Base-by-base conservation (phyloP, 2,888 invertebrate genomes). In the Falcaria lacertinaria region DNA sequence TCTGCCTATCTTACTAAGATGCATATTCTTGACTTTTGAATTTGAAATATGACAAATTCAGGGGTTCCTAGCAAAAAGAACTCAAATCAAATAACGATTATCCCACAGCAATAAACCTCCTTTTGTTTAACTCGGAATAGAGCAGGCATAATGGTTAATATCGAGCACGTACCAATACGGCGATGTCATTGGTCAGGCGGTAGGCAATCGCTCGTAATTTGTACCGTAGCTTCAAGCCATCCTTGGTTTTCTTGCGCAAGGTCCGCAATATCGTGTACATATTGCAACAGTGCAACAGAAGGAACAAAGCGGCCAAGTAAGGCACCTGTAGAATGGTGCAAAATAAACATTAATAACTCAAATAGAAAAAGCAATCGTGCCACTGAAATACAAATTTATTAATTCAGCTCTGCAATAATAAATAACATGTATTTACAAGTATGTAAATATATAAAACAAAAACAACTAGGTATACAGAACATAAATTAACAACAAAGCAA, bases 211-310 rank as follows among this genome's bases (percentile, higher is more conserved):
- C 90, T 53, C 90, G 88, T 56, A 92, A 79, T 60, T 91, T 90
- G 82, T 92, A 92, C 32, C 90, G 89, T 50, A 92, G 90, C 76
- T 91, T 91, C 71, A 90, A 78, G 44, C 90, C 84, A 55, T 90
- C 89, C 52, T 89, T 83, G 43, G 90, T 90, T 89, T 98, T 98
- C 84, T 96, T 96, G 52, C 95, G 95, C 69, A 98, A 93, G 19
- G 97, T 96, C 87, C 94, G 90, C 52, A 95, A 90, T 16, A 97
- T 96, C 33, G 98, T 98, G 45, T 93, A 91, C 52, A 93, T 93
- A 87, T 99, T 99, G 57, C 98, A 97, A 66, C 94, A 86, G 86
- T 97, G 97, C 54, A 99, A 91, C 60, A 95, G 79, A 57, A 97
- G 91, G 83, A 98, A 98, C 84, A 97, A 92, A 42, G 91, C 87